These are phyloP conservation scores for Pogonocherus hispidulus DNA, from an alignment of 2,888 invertebrate species.

Conservation along the genomic window DNA sequence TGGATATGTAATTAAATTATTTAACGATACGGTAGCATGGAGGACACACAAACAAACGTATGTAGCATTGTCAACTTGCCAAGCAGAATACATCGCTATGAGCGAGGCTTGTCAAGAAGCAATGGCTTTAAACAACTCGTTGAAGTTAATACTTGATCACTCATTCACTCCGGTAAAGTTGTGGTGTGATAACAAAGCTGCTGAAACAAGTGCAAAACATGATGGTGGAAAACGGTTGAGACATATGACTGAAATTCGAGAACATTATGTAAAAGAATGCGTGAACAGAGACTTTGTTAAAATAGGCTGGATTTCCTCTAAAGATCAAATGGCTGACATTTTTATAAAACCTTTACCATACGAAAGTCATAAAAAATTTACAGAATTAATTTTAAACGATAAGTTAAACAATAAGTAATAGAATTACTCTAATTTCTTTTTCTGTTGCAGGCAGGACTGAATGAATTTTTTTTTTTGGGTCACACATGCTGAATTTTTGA, in stretches of 20 bases:
- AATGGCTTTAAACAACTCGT: constrained; percentile 7
- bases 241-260: constrained; percentile 9
- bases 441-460: too few species aligned
- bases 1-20: too few species aligned
- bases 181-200: constrained; percentile 13
- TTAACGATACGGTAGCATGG: too few species aligned
- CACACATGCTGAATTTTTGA: too few species aligned
- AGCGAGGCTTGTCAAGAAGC: constrained; percentile 7
- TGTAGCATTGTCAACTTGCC: constrained; percentile 8
- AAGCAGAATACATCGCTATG: constrained; percentile 15
- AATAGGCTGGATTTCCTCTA: constrained; percentile 11
- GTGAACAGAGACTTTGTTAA: constrained; percentile 13
- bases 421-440: too few species aligned
- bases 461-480: too few species aligned
- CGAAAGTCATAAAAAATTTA: too few species aligned
- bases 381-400: too few species aligned
- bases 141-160: constrained; percentile 11
- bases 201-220: neutral
- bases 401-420: too few species aligned
- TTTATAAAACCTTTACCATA: too few species aligned
- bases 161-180: constrained; percentile 3
- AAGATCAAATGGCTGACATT: too few species aligned
- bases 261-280: constrained; percentile 16
- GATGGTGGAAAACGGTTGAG: constrained; percentile 6
- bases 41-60: too few species aligned